Base-by-base conservation (phyloP, 1,140 invertebrate genomes). In the Monomorium pharaonis region DNA sequence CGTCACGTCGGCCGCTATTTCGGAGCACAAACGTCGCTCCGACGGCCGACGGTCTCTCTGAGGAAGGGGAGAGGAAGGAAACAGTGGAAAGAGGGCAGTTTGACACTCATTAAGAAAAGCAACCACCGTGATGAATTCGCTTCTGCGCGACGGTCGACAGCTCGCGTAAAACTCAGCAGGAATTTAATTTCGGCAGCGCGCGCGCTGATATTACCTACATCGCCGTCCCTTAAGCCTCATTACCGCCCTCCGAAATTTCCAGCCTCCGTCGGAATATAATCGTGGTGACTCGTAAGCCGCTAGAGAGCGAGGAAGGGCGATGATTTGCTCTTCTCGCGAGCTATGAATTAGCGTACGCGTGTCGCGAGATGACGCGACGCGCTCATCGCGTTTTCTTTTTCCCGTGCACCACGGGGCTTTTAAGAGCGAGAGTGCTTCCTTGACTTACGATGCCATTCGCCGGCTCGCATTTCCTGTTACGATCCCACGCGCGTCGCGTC, bases 371-470 rank as follows among this genome's bases (percentile, higher is more conserved):
- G 78, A 63, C 56, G 10, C 69, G 76, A 58, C 54, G 70, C 54
- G 63, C 44, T 62, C 74, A n/a, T n/a, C n/a, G n/a, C 86, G 65
- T 84, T 87, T 75, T 89, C 84, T 85, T 90, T 87, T 42, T 44
- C 6, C 33, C 9, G 18, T 62, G 72, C 21, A 44, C 60, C n/a
- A 65, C 54, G 9, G 27, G 30, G 86, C 89, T 91, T 91, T 91
- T 90, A 91, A 87, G 51, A 69, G 56, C 85, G 78, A 56, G 86
- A 89, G 88, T 88, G 90, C 87, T 91, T 84, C 60, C 86, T 88
- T 88, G 91, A 91, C 89, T 91, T 91, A 91, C 88, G 90, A 91
- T 88, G n/a, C n/a, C 80, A 63, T 51, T 72, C n/a, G 85, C 75
- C 84, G 85, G 65, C 86, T 77, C 86, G 62, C 88, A 77, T 92